Base-by-base conservation (phyloP, 2,888 invertebrate genomes). In the Chalcis sispes region DNA sequence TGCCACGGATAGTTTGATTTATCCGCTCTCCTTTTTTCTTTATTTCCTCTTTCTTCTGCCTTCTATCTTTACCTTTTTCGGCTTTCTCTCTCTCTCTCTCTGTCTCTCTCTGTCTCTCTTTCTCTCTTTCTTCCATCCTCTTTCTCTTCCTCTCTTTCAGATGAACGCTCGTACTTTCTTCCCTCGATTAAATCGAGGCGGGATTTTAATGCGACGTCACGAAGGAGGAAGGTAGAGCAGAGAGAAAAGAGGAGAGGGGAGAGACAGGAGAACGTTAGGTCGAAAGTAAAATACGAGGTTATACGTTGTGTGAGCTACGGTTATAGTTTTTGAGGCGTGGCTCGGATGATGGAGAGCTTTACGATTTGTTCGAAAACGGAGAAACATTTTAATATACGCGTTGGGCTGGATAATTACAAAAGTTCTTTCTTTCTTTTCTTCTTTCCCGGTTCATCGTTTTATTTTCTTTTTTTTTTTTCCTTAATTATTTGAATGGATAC, bases 1-100 rank as follows among this genome's bases (percentile, higher is more conserved):
- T 42, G 42, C 42, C 42, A 13, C 42, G 42, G 59, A 67, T 56
- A 64, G 62, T 70, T 70, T 58, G 64, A 70, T 78, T 80, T 69
- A 78, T 75, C 72, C 66, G 65, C 74, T 27, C 65, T 50, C 71
- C 36, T 59, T 56, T 71, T 71, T 42, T 56, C 61, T 65, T 36
- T 75, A 20, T 42, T 42, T 48, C 46, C 42, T 62, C 52, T 40
- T 48, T 13, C n/a, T 50, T 66, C 65, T 42, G 65, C 58, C 50
- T 59, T 23, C 25, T 29, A n/a, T 62, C 15, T 64, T 23, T 59
- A 23, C 2, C 52, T 27, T 36, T 8, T 32, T 36, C 20, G 18
- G 36, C n/a, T 23, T 40, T 23, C 10, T 48, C 25, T n/a, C 8
- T 25, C 4, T 36, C 10, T 36, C 36, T 36, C 36, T 36, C 15